Base-by-base conservation (phyloP, 1,140 invertebrate genomes). In the Drosophila repletoides region DNA sequence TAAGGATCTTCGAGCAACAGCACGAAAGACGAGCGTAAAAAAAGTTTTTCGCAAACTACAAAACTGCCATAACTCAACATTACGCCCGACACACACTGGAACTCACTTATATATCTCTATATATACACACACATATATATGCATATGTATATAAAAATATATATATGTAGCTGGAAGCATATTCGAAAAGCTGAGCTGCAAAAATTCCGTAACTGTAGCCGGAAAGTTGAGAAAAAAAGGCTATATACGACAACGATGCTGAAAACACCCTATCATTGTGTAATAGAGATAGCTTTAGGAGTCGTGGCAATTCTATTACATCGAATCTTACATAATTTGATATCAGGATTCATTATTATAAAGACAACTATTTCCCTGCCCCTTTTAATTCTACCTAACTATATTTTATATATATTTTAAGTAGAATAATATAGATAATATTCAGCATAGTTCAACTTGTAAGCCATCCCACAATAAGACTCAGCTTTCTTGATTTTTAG, bases 51-150 rank as follows among this genome's bases (percentile, higher is more conserved):
- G 56, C 71, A 86, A 84, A 84, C 79, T 84, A 86, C 79, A 84
- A 86, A 86, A 87, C 81, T 86, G 75, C 81, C 75, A 86, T 86
- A 87, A 87, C 81, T 86, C 81, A 86, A 87, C 80, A 86, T 86
- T 86, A 86, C 79, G 66, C 80, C 70, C 65, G 40, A 29, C 31
- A 56, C 19, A 59, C 46, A 65, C 52, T n/a, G n/a, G n/a, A n/a
- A 46, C 34, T 38, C 24, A 51, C 19, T 76, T 51, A 65, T 38
- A 58, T 33, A n/a, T n/a, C n/a, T n/a, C n/a, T n/a, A n/a, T n/a
- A n/a, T n/a, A 66, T 29, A 38, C 49, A 55, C 40, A 49, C 36
- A 38, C 55, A 36, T 52, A 29, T 33, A 45, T 12, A 38, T 4
- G 43, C 7, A 52, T n/a, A 15, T n/a, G 24, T 22, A 31, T 22